phyloP scores from a whole-genome alignment of 2,888 invertebrate genomes.

The Galerucella pusilla region DNA sequence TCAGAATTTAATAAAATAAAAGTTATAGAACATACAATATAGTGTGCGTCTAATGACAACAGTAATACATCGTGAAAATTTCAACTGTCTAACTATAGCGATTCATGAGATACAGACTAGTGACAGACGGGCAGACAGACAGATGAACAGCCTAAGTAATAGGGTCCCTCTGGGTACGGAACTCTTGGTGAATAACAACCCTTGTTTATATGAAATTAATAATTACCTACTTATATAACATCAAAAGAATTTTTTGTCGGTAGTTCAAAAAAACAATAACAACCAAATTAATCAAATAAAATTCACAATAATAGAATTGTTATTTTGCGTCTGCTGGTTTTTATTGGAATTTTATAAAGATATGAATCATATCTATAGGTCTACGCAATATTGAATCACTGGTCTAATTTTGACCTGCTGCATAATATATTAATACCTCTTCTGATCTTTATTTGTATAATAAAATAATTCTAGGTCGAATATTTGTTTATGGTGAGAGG shows the following conservation, averaged over 20 bases:
- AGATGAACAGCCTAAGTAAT: no score
- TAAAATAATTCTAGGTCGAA: not conserved
- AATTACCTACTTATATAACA: not conserved
- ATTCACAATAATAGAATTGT: conserved; percentile 22
- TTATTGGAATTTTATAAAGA: conserved; percentile 27
- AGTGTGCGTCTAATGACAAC: no score
- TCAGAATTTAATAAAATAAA: no score
- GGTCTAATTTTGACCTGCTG: conserved; percentile 40
- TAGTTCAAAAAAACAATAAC: conserved; percentile 7
- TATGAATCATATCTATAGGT: conserved; percentile 30
- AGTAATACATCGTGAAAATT: no score
- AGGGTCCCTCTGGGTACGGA: no score
- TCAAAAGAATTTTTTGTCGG: conserved; percentile 21
- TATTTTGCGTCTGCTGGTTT: conserved; percentile 20
- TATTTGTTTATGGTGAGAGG: not conserved
- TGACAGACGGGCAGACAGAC: no score
- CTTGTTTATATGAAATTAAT: not conserved
- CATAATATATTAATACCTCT: not conserved
- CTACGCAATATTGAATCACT: conserved; percentile 33
- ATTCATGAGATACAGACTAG: no score
- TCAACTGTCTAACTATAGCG: no score
- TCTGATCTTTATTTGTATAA: conserved; percentile 44
- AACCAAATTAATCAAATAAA: conserved; percentile 16
- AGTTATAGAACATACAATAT: no score
- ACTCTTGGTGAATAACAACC: not conserved